Evolutionary conservation across 2,797 vertebrate genomes (phyloP).

Genomic region (Eospalax fontanierii): DNA sequence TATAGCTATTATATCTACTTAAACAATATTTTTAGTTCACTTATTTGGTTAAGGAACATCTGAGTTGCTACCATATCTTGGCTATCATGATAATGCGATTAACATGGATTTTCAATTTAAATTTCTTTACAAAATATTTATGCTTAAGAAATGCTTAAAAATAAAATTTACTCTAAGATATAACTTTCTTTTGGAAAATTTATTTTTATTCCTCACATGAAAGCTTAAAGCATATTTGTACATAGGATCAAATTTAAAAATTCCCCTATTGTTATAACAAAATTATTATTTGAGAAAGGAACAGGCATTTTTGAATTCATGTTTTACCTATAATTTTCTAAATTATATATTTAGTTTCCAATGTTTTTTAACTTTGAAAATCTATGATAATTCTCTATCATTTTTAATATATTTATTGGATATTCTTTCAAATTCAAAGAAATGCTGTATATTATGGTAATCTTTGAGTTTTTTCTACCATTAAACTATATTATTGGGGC

Average conservation of each 20-base stretch:
- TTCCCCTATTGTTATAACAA: background rate
- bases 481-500: slow-evolving; percentile 35
- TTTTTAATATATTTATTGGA: slow-evolving; percentile 24
- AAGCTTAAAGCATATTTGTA: background rate
- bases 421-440: slow-evolving; percentile 62
- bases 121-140: slow-evolving; percentile 9
- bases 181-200: slow-evolving; percentile 7
- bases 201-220: slow-evolving; percentile 33
- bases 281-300: slow-evolving; percentile 38
- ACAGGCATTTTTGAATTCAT: slow-evolving; percentile 40
- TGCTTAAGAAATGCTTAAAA: slow-evolving; percentile 3
- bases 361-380: slow-evolving; percentile 57
- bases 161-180: slow-evolving; percentile 1
- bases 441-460: slow-evolving; percentile 62
- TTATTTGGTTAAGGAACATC: background rate
- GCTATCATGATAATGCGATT: background rate
- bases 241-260: slow-evolving; percentile 33
- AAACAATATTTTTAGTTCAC: background rate
- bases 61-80: background rate
- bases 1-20: background rate
- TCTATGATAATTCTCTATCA: background rate
- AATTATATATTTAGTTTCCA: slow-evolving; percentile 48
- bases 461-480: background rate
- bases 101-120: background rate
- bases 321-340: slow-evolving; percentile 38